A percentile compares a stretch with the other conserved stretches of the same genome.
Conservation (phyloP, 2,113 vertebrate species). For the Hippocampus mohnikei region DNA sequence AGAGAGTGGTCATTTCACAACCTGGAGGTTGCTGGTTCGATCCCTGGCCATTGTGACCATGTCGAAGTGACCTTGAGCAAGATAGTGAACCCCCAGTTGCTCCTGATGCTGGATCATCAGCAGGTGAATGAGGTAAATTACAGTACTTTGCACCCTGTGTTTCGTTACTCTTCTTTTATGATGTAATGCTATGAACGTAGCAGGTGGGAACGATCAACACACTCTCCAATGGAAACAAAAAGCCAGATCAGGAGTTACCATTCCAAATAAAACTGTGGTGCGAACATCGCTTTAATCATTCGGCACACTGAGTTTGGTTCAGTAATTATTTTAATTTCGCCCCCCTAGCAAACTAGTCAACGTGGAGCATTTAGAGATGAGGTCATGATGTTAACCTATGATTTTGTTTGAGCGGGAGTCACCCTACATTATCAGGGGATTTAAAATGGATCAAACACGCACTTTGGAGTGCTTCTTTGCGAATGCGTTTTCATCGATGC, state of each 20-base stretch:
- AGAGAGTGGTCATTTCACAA: no score
- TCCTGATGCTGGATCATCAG: no score
- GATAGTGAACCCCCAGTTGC: no score
- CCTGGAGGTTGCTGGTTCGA: no score
- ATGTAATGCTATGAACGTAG: not conserved
- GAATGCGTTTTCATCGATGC: not conserved
- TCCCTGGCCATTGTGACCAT: no score
- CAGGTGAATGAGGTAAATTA: not conserved
- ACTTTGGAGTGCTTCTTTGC: not conserved
- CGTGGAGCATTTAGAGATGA: conserved; percentile 10
- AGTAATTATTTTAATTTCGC: conserved; percentile 5
- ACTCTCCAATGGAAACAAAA: not conserved
- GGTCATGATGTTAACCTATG: conserved; percentile 25
- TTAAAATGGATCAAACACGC: conserved; percentile 9
- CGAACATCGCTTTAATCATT: not conserved
- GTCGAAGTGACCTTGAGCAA: no score
- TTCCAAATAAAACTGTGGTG: not conserved
- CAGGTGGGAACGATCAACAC: not conserved
- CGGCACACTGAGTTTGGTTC: not conserved
- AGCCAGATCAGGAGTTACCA: not conserved
- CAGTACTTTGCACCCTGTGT: not conserved
- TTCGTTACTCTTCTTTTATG: not conserved
- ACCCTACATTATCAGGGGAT: not conserved
- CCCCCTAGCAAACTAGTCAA: conserved; percentile 18
- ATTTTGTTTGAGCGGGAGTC: conserved; percentile 15